Base-by-base conservation (phyloP, 2,113 vertebrate species). In the Malurus elegans region DNA sequence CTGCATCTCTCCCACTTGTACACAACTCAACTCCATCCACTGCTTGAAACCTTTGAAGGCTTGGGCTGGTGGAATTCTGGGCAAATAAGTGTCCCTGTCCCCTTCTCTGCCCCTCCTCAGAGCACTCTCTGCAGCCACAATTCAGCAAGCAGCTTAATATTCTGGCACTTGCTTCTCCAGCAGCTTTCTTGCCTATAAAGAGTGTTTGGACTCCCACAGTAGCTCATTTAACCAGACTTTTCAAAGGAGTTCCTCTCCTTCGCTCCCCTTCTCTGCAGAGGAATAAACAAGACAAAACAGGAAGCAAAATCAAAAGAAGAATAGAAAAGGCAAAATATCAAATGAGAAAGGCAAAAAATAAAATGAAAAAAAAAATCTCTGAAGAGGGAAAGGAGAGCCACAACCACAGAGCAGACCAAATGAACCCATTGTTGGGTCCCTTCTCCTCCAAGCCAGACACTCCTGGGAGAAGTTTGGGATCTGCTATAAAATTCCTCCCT, bases 251-350 rank as follows among this genome's bases (percentile, higher is more conserved):
- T 57, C 58, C 48, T 91, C 56, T 83, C 76, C 54, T 66, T 79
- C 23, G 3, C 38, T 60, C 65, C 76, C 69, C 81, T 88, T 42
- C 40, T 60, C 71, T 75, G 9, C 36, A 91, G 71, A 86, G 84
- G 79, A 91, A 91, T 88, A 92, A 88, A 86, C 92, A 88, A 81
- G 57, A 79, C 79, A 86, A 94, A 90, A 62, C 70, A 94, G 83
- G 89, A 92, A 96, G 61, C 28, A 57, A 94, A 92, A 79, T 85
- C 40, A 66, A 90, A 86, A 56, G 80, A 57, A 86, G n/a, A 10
- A 56, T 40, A 71, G 66, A 42, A 73, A 64, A 92, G 20, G n/a
- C 1, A 65, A 57, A 65, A 38, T 38, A 38, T 38, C 10, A 38
- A 38, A 38, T 38, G 38, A 38, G 11, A 38, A 38, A 38, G 38